A percentile compares a stretch with the other conserved stretches of the same genome.
Conservation (phyloP, 2,888 invertebrate species). For the Eristalis intricaria region DNA sequence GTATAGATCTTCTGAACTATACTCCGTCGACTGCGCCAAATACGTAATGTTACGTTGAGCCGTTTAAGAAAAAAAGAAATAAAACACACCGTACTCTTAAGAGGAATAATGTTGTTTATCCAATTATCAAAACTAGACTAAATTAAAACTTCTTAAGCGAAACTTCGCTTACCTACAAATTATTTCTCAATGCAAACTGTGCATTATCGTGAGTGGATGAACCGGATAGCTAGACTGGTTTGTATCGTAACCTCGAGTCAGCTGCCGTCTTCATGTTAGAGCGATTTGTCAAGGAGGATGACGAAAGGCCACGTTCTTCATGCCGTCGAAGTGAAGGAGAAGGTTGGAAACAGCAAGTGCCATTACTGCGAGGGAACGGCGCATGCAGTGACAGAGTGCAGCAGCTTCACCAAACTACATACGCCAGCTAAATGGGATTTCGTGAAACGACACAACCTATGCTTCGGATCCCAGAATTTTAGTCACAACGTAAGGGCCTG, state of each 20-base stretch:
- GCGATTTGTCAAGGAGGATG: not conserved
- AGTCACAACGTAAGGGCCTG: too few relatives aligned
- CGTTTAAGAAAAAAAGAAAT: too few relatives aligned
- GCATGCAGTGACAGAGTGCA: not conserved
- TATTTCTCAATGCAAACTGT: too few relatives aligned
- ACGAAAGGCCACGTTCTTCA: not conserved
- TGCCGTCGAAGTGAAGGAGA: not conserved
- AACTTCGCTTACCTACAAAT: too few relatives aligned
- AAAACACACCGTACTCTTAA: too few relatives aligned
- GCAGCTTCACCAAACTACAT: not conserved
- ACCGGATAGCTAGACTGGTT: constrained; percentile 4
- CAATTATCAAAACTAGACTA: too few relatives aligned
- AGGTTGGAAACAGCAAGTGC: not conserved
- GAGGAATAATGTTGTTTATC: too few relatives aligned
- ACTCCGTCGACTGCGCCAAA: too few relatives aligned
- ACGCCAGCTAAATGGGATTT: constrained; percentile 3
- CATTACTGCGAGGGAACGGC: not conserved
- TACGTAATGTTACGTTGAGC: too few relatives aligned
- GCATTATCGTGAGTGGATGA: constrained; percentile 32
- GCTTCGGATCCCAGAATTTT: not conserved
- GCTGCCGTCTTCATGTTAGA: not conserved
- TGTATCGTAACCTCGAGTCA: not conserved
- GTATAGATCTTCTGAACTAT: too few relatives aligned
- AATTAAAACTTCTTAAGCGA: too few relatives aligned
- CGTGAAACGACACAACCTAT: not conserved